Conservation (phyloP, 2,113 vertebrate genomes). For the Cygnus buccinator region DNA sequence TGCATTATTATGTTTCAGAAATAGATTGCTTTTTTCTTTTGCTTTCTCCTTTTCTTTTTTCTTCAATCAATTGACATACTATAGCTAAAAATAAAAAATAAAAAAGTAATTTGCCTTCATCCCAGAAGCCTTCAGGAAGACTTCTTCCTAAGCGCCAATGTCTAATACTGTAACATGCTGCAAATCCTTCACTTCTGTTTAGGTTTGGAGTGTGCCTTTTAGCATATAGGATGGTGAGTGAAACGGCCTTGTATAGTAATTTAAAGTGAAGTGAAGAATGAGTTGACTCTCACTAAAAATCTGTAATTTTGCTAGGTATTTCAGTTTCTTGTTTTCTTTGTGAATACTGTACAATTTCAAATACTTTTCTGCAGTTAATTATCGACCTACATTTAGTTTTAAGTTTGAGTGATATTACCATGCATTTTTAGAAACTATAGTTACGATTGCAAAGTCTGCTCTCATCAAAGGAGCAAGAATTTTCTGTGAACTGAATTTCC, state of each 20-base stretch:
- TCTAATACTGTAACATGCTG: background rate
- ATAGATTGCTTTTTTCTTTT: background rate
- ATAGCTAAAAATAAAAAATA: background rate
- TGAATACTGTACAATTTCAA: background rate
- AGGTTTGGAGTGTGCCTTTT: background rate
- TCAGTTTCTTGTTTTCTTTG: conserved; percentile 5
- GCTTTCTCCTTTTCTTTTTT: background rate
- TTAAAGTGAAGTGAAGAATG: background rate
- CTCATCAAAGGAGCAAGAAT: background rate
- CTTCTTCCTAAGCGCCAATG: background rate
- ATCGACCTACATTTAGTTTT: background rate
- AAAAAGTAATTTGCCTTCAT: background rate
- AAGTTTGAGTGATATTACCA: background rate
- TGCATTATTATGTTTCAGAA: conserved; percentile 25
- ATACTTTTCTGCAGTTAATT: conserved; percentile 6
- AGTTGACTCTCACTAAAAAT: background rate
- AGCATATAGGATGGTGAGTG: background rate
- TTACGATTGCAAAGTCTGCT: background rate
- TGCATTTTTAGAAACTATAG: background rate
- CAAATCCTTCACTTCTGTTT: conserved; percentile 45
- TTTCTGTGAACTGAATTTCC: conserved; percentile 19
- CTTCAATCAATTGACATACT: background rate
- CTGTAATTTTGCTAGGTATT: background rate
- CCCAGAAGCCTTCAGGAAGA: background rate
- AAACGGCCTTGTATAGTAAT: conserved; percentile 15